These are phyloP conservation scores for Xenopus borealis DNA, from an alignment of 2,113 vertebrate genomes.

Conservation along the genomic window DNA sequence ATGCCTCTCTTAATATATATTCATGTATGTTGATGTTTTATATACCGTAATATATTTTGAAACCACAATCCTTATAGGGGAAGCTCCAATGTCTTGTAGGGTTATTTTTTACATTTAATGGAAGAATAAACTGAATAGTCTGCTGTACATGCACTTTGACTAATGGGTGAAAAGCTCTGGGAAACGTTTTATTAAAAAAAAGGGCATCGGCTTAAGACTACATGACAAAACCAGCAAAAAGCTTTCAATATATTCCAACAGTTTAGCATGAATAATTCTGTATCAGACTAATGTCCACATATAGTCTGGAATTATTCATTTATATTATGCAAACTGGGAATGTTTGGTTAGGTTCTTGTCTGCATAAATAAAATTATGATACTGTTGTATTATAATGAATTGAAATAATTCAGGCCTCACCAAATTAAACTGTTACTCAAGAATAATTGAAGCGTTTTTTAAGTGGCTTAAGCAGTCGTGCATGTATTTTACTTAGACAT, in stretches of 20 bases:
- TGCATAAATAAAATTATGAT: slow-evolving; percentile 44
- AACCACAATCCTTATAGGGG: no score
- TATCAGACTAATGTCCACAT: slow-evolving; percentile 28
- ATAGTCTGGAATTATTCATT: slow-evolving; percentile 32
- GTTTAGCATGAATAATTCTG: slow-evolving; percentile 35
- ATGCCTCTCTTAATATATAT: no score
- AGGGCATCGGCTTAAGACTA: slow-evolving; percentile 1
- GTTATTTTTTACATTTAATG: slow-evolving; percentile 1
- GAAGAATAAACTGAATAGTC: neutral
- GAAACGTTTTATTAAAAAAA: slow-evolving; percentile 20
- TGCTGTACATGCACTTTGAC: slow-evolving; percentile 7
- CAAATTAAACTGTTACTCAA: slow-evolving; percentile 42
- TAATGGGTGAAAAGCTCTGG: slow-evolving; percentile 7
- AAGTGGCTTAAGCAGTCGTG: slow-evolving; percentile 41
- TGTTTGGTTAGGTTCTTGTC: slow-evolving; percentile 41
- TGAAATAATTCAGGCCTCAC: slow-evolving; percentile 43
- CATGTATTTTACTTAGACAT: slow-evolving; percentile 38
- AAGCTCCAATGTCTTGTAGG: neutral
- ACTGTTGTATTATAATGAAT: slow-evolving; percentile 38
- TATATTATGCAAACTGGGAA: slow-evolving; percentile 28
- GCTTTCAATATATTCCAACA: slow-evolving; percentile 25
- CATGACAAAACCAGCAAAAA: slow-evolving; percentile 27
- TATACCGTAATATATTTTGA: no score
- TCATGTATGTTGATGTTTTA: no score
- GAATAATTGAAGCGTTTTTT: slow-evolving; percentile 44